Conservation (phyloP, 2,113 vertebrate species). For the Cygnus atratus region DNA sequence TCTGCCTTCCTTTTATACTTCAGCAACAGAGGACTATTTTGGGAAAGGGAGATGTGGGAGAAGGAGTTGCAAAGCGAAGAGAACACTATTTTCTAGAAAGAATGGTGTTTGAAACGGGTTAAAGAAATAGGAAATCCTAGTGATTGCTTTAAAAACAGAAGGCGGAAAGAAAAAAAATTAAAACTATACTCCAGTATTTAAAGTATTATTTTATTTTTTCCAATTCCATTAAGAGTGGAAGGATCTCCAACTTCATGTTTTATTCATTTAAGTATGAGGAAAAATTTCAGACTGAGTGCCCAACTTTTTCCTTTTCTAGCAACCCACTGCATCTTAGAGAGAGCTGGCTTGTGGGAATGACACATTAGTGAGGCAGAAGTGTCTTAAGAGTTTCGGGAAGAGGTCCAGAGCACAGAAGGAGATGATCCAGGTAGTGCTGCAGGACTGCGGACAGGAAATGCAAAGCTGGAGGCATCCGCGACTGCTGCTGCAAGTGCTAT, state of each 20-base stretch:
- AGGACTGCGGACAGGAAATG: background rate
- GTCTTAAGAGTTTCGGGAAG: background rate
- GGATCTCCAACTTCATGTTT: background rate
- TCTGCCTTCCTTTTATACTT: background rate
- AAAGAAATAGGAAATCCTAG: background rate
- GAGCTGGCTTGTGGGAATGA: background rate
- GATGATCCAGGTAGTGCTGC: background rate
- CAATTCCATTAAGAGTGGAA: background rate
- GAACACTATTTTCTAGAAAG: background rate
- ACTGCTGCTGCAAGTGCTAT: background rate
- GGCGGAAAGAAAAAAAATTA: background rate
- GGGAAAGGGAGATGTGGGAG: background rate
- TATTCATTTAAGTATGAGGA: background rate
- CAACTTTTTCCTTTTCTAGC: background rate
- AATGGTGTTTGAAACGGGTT: background rate
- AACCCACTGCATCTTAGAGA: background rate
- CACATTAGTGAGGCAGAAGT: background rate
- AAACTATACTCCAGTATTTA: background rate
- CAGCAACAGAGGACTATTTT: background rate
- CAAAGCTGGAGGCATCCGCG: background rate
- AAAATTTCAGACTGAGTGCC: background rate
- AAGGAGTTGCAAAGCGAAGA: background rate
- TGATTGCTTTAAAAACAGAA: background rate
- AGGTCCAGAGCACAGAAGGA: background rate
- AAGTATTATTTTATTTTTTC: background rate